Evolutionary conservation across 2,888 invertebrate genomes (phyloP), one percentile per base, ranked within the genome.

Genomic region (Philopedon plagiatum): DNA sequence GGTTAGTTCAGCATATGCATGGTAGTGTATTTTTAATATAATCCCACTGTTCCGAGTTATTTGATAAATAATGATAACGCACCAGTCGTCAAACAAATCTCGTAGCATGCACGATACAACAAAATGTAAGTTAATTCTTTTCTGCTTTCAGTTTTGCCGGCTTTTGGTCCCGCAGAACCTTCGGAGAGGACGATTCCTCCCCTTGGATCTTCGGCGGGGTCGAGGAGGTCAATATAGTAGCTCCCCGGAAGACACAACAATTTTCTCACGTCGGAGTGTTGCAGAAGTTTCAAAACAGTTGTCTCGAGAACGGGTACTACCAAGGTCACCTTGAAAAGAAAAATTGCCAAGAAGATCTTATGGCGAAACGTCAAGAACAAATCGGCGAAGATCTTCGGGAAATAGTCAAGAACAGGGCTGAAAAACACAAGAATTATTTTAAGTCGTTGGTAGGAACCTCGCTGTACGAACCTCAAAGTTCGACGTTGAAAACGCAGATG

Each of bases 351-450:
- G 32, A 61, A 26, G 60, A 71, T 7, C 64, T 62, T 46, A 77
- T 77, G 78, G 74, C 76, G 13, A 70, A 68, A 19, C 51, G 67
- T 11, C 60, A 71, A 65, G 46, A 57, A 21, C 5, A 44, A 41
- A 57, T 23, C 11, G 18, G 19, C 61, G 76, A 74, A 9, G 81
- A 81, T 71, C 62, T 81, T 39, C 77, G 81, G 9, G 79, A 81
- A 34, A 63, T 80, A 4, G 77, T 84, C 32, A 78, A 77, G 57
- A 74, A 72, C n/a, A 84, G 82, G 76, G 83, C 85, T 7, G 79
- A 81, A 54, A 82, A 81, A 67, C 84, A 85, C 69, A 73, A 80
- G 13, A 77, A 74, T 23, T 84, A 81, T 71, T 85, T 82, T 73
- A 79, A 79, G 65, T 78, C 77, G 4, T 77, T 83, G 39, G 32